A percentile compares a stretch with the other conserved stretches of the same genome.
Conservation (phyloP, 1,140 invertebrate species). For the Zaprionus kolodkinae region DNA sequence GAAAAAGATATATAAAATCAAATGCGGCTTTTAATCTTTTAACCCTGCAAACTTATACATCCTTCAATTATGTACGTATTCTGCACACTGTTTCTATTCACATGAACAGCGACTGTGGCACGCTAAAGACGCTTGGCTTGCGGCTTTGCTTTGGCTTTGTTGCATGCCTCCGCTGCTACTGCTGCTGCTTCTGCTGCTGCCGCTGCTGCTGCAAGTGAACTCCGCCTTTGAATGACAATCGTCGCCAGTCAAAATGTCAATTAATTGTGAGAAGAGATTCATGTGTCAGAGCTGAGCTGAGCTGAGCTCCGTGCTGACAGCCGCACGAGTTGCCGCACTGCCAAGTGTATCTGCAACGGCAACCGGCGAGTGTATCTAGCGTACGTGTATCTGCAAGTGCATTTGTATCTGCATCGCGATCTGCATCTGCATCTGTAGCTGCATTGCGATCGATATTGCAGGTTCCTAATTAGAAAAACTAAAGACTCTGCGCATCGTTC, state of each 20-base stretch:
- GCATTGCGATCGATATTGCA: neutral
- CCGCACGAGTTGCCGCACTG: slow-evolving; percentile 23
- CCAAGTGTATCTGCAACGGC: slow-evolving; percentile 26
- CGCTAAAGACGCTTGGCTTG: slow-evolving; percentile 1
- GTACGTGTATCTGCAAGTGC: neutral
- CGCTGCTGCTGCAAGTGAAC: slow-evolving; percentile 1
- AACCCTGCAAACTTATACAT: no score
- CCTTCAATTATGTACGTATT: neutral
- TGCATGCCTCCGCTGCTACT: slow-evolving; percentile 48
- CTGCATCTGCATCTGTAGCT: neutral
- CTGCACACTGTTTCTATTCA: neutral
- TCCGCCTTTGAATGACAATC: slow-evolving; percentile 74
- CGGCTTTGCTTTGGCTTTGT: slow-evolving; percentile 37
- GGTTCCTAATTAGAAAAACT: slow-evolving; percentile 51
- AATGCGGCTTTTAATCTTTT: neutral
- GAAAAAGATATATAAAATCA: neutral
- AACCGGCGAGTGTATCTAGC: neutral
- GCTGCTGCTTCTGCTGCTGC: no score
- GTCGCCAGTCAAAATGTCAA: slow-evolving; percentile 76
- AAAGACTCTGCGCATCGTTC: slow-evolving; percentile 23
- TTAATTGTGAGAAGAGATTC: slow-evolving; percentile 77
- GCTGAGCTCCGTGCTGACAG: slow-evolving; percentile 28
- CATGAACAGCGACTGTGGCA: neutral
- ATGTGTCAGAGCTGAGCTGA: slow-evolving; percentile 53
- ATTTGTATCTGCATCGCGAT: neutral